These are phyloP conservation scores for Chaenodraco wilsoni DNA, from an alignment of 2,797 vertebrate species.

Conservation along the genomic window DNA sequence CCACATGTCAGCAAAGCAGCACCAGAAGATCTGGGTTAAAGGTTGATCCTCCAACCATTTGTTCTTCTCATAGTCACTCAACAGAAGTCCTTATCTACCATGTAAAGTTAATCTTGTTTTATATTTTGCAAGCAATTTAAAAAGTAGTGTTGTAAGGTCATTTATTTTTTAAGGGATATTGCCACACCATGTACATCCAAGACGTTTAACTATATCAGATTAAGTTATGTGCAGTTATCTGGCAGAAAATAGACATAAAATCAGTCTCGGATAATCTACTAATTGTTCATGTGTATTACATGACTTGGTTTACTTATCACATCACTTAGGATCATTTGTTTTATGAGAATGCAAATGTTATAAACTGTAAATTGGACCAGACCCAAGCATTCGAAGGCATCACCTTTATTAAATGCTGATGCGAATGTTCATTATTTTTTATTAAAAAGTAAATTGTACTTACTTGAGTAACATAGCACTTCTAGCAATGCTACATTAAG, in stretches of 20 bases:
- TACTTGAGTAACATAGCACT: too few relatives aligned
- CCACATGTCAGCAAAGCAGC: slow-evolving; percentile 37
- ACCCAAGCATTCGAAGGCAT: not conserved
- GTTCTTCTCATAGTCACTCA: not conserved
- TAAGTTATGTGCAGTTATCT: not conserved
- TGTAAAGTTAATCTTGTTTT: not conserved
- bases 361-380: not conserved
- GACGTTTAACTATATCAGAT: not conserved
- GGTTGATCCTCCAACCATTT: slow-evolving; percentile 26
- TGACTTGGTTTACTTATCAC: not conserved
- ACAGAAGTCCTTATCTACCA: not conserved
- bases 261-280: not conserved
- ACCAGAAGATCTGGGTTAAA: slow-evolving; percentile 47
- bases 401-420: not conserved
- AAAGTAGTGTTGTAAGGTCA: not conserved
- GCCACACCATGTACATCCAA: not conserved
- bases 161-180: not conserved
- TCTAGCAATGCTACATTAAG: too few relatives aligned
- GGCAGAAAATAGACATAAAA: not conserved
- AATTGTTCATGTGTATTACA: not conserved
- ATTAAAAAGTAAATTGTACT: not conserved
- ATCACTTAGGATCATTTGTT: not conserved
- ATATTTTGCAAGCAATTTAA: not conserved
- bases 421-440: not conserved
- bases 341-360: not conserved